Evolutionary conservation across 2,888 invertebrate genomes (phyloP).

Genomic region (Pogonocherus hispidulus): DNA sequence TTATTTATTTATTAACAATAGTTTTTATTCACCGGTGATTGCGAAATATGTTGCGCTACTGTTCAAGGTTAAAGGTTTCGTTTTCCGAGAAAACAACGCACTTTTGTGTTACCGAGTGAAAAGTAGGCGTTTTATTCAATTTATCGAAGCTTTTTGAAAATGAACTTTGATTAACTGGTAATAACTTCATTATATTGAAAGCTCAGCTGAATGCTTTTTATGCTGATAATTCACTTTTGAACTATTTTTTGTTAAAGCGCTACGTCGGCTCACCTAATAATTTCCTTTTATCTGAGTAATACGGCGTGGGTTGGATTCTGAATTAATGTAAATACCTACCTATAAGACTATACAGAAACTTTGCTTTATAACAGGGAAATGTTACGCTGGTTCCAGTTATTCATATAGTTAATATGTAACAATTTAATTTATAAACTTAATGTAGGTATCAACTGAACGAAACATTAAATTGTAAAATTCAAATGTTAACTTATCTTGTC

Average conservation of each 20-base stretch:
- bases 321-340: constrained; percentile 19
- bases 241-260: constrained; percentile 31
- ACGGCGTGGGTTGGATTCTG: constrained; percentile 4
- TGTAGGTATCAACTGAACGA: background rate
- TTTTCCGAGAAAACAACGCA: constrained; percentile 30
- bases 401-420: background rate
- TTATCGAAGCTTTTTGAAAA: constrained; percentile 31
- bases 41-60: constrained; percentile 10
- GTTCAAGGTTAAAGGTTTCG: constrained; percentile 25
- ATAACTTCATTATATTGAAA: constrained; percentile 34
- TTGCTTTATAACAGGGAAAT: background rate
- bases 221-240: constrained; percentile 27
- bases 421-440: background rate
- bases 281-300: constrained; percentile 23
- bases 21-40: background rate
- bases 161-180: constrained; percentile 34
- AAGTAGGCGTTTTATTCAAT: constrained; percentile 34
- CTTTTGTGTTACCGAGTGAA: constrained; percentile 25
- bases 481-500: no score
- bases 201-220: constrained; percentile 30
- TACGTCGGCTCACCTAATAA: constrained; percentile 3
- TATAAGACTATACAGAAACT: constrained; percentile 9
- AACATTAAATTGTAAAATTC: background rate
- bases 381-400: background rate
- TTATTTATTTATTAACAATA: background rate